Evolutionary conservation across 1,140 invertebrate species (phyloP), one percentile per base, ranked within the genome.

Genomic region (Sycophaga agraensis): DNA sequence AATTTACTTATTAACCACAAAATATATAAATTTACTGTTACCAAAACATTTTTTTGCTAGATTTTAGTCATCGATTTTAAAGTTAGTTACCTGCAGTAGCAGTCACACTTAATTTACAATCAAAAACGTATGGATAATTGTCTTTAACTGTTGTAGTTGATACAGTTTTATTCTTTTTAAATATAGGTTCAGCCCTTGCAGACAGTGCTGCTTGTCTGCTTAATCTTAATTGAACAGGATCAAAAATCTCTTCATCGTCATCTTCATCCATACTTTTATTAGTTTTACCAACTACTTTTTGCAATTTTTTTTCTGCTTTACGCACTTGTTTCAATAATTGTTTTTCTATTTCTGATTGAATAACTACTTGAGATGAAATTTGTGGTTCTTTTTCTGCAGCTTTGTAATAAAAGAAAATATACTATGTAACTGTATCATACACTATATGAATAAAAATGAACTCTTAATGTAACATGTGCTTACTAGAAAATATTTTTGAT

Each of bases 271-370:
- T 75, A 26, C 73, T 74, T 28, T 82, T 81, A 4, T 53, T 56
- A 22, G 34, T 6, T 48, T 79, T 82, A 51, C 75, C 83, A 57
- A 84, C 83, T 0, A 85, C 83, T 62, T 87, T 89, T n/a, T 84
- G 78, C 4, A 86, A 70, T 67, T 89, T 91, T 72, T 95, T 97
- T 72, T 96, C 94, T 72, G 96, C 92, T 74, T 94, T 96, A 12
- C 92, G 84, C 8, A 92, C 85, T 76, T 91, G 84, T 75, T 97
- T 97, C 26, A 85, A 82, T 24, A 94, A 71, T 55, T 87, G 77
- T 68, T 90, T 93, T 72, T 98, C 94, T 68, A 90, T 85, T 72
- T 91, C 91, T 4, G 92, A 93, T 70, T 92, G 88, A 21, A 96
- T 87, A 21, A 86, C 89, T 1, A 96, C 89, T 80, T 91, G 88